These are phyloP conservation scores for Saccostrea cuccullata DNA, from an alignment of 1,140 invertebrate species.

Conservation along the genomic window DNA sequence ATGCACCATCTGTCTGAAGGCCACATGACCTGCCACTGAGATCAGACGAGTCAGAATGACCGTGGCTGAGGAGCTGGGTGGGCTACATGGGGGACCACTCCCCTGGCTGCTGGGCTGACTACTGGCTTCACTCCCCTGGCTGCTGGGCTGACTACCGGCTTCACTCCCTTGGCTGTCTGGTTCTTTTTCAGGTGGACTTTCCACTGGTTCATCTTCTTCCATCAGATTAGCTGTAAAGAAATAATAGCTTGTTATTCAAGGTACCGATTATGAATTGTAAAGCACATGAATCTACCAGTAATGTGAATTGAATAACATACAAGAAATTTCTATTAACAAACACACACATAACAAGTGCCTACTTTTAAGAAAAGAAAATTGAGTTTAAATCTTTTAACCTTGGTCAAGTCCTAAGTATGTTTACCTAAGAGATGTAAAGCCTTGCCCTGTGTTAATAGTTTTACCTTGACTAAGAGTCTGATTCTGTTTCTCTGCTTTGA, in stretches of 20 bases:
- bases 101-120: background rate
- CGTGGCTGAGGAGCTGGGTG: constrained; percentile 39
- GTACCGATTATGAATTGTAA: too few relatives aligned
- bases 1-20: constrained; percentile 87
- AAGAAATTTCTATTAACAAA: too few relatives aligned
- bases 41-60: constrained; percentile 83
- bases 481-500: constrained; percentile 34
- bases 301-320: too few relatives aligned
- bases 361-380: too few relatives aligned
- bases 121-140: background rate
- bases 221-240: background rate
- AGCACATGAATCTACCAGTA: too few relatives aligned
- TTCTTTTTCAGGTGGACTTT: background rate
- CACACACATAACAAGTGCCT: too few relatives aligned
- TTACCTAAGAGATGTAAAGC: too few relatives aligned
- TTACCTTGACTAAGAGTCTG: background rate
- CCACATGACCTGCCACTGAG: constrained; percentile 86
- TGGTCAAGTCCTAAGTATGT: too few relatives aligned
- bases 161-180: background rate
- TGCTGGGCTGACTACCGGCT: background rate
- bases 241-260: background rate
- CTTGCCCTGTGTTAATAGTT: background rate
- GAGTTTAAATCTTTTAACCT: too few relatives aligned
- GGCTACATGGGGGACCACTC: background rate
- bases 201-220: background rate